Conservation (phyloP, 2,113 vertebrate species). For the Bambusicola thoracicus region DNA sequence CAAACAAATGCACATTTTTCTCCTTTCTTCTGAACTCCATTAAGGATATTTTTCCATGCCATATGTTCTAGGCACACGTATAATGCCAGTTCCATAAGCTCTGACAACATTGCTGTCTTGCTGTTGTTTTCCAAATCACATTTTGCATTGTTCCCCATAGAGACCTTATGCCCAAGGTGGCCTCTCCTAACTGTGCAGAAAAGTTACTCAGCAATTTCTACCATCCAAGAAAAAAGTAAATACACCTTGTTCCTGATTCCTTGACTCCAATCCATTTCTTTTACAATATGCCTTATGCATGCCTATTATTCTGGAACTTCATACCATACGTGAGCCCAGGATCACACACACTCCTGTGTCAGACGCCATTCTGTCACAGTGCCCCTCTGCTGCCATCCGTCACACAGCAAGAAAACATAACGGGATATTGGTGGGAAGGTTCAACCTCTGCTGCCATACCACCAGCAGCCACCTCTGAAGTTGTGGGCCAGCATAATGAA, state of each 20-base stretch:
- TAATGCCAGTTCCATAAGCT: not conserved
- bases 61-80: not conserved
- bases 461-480: too few species aligned
- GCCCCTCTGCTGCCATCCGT: too few species aligned
- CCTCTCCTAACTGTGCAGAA: not conserved
- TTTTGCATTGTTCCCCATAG: conserved; percentile 4
- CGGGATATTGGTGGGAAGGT: too few species aligned
- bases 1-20: not conserved
- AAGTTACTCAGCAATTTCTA: conserved; percentile 41
- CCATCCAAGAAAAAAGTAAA: conserved; percentile 35
- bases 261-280: not conserved
- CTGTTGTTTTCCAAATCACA: conserved; percentile 2
- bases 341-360: not conserved
- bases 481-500: too few species aligned
- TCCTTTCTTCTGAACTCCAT: not conserved
- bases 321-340: not conserved
- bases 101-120: not conserved
- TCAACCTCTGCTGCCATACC: too few species aligned
- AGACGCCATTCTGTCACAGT: too few species aligned
- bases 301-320: not conserved
- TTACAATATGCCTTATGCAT: not conserved
- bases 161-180: conserved; percentile 7
- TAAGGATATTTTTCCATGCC: not conserved
- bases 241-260: not conserved
- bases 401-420: too few species aligned